Percentiles rank a stretch among this genome's conserved stretches.
phyloP scores from a whole-genome alignment of 2,888 invertebrate species.

The Serrognathus titanus region DNA sequence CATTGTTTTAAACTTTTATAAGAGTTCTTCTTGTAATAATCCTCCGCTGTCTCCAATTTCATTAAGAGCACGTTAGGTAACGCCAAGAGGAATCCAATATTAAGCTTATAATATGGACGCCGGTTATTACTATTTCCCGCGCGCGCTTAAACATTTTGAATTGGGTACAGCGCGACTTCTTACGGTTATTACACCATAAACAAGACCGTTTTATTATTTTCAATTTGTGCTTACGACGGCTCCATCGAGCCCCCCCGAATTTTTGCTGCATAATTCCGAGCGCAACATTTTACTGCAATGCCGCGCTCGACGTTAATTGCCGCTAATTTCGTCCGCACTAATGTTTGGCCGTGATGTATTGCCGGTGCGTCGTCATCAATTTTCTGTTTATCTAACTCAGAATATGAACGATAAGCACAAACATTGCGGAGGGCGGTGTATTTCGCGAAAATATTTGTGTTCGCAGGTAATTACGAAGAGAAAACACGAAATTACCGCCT shows the following conservation, averaged over 20 bases:
- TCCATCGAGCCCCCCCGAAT: constrained; percentile 17
- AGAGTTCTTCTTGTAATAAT: constrained; percentile 25
- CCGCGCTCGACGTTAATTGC: too few species aligned
- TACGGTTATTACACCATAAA: constrained; percentile 25
- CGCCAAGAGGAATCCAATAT: constrained; percentile 32
- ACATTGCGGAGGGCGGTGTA: too few species aligned
- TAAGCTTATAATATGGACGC: constrained; percentile 32
- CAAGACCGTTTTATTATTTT: constrained; percentile 17
- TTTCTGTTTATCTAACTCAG: too few species aligned
- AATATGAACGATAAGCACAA: too few species aligned
- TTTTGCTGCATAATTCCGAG: constrained; percentile 12
- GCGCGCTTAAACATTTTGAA: constrained; percentile 24
- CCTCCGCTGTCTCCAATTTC: constrained; percentile 29
- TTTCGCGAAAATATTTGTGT: too few species aligned
- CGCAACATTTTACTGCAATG: too few species aligned
- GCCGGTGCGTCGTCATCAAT: too few species aligned
- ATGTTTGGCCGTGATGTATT: too few species aligned
- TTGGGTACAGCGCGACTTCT: constrained; percentile 21
- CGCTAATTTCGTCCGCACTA: too few species aligned
- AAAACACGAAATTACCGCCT: too few species aligned
- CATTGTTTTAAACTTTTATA: constrained; percentile 14
- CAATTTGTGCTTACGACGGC: constrained; percentile 13
- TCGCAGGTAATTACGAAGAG: too few species aligned
- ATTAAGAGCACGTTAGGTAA: constrained; percentile 31
- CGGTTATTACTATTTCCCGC: constrained; percentile 27